phyloP scores from a whole-genome alignment of 2,797 vertebrate species.

The Kryptopterus vitreolus region DNA sequence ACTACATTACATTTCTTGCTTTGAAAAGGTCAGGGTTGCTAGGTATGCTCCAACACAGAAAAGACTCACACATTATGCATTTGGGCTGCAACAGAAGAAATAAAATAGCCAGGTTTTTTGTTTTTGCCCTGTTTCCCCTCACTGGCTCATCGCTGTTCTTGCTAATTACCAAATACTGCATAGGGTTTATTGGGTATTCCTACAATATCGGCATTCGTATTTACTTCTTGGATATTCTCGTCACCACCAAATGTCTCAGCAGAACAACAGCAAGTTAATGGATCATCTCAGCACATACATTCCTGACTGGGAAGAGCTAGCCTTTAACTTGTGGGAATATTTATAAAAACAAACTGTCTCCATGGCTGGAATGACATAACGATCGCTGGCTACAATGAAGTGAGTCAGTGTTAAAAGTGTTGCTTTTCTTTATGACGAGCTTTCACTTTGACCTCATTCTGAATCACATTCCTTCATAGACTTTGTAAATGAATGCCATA shows the following conservation, averaged over 20 bases:
- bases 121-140: neutral
- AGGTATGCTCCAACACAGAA: neutral
- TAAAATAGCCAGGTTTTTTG: neutral
- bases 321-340: constrained; percentile 23
- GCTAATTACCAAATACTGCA: neutral
- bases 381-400: constrained; percentile 30
- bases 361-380: constrained; percentile 45
- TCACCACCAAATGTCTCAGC: constrained; percentile 47
- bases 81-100: neutral
- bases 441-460: constrained; percentile 67
- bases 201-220: constrained; percentile 65
- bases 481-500: constrained; percentile 69
- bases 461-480: constrained; percentile 61
- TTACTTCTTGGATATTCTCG: constrained; percentile 60
- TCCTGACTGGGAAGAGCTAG: constrained; percentile 10
- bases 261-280: constrained; percentile 60
- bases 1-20: neutral
- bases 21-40: neutral
- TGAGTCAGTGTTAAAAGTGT: constrained; percentile 18
- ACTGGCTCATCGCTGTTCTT: neutral
- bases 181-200: constrained; percentile 23
- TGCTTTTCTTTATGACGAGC: constrained; percentile 48
- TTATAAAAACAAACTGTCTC: constrained; percentile 38
- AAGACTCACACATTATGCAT: neutral
- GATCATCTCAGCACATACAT: constrained; percentile 10